Evolutionary conservation across 2,888 invertebrate species (phyloP).

Genomic region (Cephus pulcher): DNA sequence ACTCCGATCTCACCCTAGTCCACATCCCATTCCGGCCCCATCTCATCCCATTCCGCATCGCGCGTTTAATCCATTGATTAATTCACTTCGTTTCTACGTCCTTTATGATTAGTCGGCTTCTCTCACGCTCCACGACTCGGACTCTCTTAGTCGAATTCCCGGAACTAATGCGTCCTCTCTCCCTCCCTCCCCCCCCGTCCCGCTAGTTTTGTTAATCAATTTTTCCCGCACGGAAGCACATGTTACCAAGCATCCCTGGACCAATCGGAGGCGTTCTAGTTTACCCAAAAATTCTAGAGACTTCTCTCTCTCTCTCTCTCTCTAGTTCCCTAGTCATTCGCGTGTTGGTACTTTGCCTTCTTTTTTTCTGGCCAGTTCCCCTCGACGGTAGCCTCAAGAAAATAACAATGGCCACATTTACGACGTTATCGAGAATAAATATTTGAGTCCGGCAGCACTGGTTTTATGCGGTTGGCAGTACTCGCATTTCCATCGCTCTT

Average conservation of each 20-base stretch:
- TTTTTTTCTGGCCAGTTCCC: not conserved
- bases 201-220: constrained; percentile 49
- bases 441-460: constrained; percentile 35
- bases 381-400: not conserved
- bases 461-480: not conserved
- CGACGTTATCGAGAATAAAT: constrained; percentile 42
- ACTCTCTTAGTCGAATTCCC: constrained; percentile 19
- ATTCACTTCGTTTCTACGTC: constrained; percentile 59
- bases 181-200: constrained; percentile 29
- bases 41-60: constrained; percentile 29
- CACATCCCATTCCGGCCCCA: constrained; percentile 12
- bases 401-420: constrained; percentile 20
- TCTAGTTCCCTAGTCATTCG: not conserved
- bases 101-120: constrained; percentile 57
- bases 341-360: not conserved
- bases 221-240: constrained; percentile 40
- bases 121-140: constrained; percentile 20
- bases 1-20: constrained; percentile 22
- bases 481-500: not conserved
- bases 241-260: not conserved
- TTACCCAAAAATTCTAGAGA: not conserved
- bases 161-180: constrained; percentile 48
- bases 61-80: constrained; percentile 63
- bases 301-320: constrained; percentile 5
- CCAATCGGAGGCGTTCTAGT: not conserved